These are phyloP conservation scores for Hyles vespertilio DNA, from an alignment of 1,140 invertebrate species.

Conservation along the genomic window DNA sequence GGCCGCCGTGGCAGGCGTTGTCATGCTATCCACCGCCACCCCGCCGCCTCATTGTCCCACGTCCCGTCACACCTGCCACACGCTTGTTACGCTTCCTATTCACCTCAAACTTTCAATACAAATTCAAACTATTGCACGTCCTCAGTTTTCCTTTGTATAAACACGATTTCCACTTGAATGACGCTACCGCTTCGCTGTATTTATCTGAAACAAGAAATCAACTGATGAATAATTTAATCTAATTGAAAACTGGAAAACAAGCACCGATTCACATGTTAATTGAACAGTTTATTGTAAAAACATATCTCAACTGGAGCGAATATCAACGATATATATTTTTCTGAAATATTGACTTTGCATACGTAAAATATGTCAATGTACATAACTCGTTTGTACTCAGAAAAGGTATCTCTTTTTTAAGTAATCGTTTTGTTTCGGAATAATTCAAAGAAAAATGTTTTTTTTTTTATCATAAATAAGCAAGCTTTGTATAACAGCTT, in stretches of 20 bases:
- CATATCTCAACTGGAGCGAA: no score
- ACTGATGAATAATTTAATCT: background rate
- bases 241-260: background rate
- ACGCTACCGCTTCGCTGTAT: slow-evolving; percentile 10
- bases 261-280: no score
- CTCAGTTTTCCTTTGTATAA: slow-evolving; percentile 14
- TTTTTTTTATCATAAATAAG: background rate
- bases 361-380: no score
- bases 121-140: slow-evolving; percentile 40
- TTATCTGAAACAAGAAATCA: slow-evolving; percentile 27
- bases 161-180: slow-evolving; percentile 14
- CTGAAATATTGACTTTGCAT: no score
- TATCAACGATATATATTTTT: no score
- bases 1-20: slow-evolving; percentile 64
- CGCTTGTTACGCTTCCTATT: slow-evolving; percentile 21
- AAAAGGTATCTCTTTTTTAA: no score
- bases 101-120: slow-evolving; percentile 28
- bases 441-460: no score
- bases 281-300: no score
- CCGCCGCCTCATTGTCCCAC: slow-evolving; percentile 42
- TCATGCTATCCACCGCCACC: slow-evolving; percentile 68
- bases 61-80: slow-evolving; percentile 28
- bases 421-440: no score
- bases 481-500: background rate
- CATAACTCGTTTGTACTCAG: no score